A percentile compares a stretch with the other conserved stretches of the same genome.
phyloP scores from a whole-genome alignment of 1,140 invertebrate genomes.

The Leptonema lineaticorne region DNA sequence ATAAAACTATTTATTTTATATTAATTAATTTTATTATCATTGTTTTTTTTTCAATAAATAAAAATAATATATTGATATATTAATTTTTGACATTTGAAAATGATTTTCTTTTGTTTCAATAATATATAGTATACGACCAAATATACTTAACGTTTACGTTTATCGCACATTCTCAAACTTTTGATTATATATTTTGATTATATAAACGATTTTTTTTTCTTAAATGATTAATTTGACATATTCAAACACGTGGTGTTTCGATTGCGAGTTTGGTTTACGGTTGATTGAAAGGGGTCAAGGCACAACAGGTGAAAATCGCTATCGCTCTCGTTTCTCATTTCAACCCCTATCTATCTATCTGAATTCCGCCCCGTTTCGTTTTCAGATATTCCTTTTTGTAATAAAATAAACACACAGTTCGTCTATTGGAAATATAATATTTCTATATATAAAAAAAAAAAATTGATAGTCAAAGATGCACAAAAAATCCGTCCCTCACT shows the following conservation, averaged over 20 bases:
- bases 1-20: no score
- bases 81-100: no score
- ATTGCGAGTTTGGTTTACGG: slow-evolving; percentile 34
- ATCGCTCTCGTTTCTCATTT: not conserved
- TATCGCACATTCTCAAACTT: no score
- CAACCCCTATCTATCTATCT: not conserved
- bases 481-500: slow-evolving; percentile 40
- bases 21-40: no score
- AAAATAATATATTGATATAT: no score
- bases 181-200: no score
- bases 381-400: slow-evolving; percentile 35
- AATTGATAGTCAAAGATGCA: slow-evolving; percentile 22
- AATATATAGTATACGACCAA: no score
- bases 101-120: no score
- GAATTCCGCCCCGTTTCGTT: slow-evolving; percentile 10
- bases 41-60: no score
- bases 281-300: slow-evolving; percentile 43
- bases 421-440: slow-evolving; percentile 1
- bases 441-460: slow-evolving; percentile 30
- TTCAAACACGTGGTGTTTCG: slow-evolving; percentile 24
- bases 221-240: not conserved
- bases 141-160: no score
- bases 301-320: slow-evolving; percentile 37
- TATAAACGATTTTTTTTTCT: no score
- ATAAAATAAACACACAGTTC: slow-evolving; percentile 17